A percentile compares a stretch with the other conserved stretches of the same genome.
Evolutionary conservation across 1,140 invertebrate species (phyloP).

Genomic region (Penaeus vannamei): DNA sequence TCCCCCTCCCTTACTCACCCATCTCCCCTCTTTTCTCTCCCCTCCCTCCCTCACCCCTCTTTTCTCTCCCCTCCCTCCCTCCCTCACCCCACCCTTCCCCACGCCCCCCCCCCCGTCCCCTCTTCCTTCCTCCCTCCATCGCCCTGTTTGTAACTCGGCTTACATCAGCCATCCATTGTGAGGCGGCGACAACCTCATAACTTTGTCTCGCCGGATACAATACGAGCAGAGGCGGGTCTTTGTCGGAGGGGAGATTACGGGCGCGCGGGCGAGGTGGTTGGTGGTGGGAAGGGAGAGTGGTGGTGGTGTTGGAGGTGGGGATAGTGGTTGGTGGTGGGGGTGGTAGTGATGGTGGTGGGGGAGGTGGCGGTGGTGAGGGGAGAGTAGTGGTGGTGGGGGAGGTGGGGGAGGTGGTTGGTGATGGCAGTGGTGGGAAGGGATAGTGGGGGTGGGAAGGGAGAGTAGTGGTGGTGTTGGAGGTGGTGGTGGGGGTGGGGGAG

Average conservation of each 20-base stretch:
- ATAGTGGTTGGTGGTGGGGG: neutral
- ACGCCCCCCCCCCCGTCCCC: neutral
- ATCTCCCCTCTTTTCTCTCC: neutral
- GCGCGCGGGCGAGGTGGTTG: neutral
- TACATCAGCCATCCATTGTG: slow-evolving; percentile 33
- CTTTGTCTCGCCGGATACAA: slow-evolving; percentile 17
- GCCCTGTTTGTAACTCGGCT: slow-evolving; percentile 40
- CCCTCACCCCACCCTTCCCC: neutral
- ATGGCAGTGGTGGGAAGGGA: neutral
- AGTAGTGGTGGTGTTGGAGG: neutral
- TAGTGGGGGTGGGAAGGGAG: too few relatives aligned
- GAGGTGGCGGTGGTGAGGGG: neutral
- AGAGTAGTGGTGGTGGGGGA: neutral
- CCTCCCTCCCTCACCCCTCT: neutral
- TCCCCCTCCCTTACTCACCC: neutral
- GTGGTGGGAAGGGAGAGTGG: neutral
- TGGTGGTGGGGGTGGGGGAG: too few relatives aligned
- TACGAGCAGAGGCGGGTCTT: neutral
- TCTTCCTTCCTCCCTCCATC: neutral
- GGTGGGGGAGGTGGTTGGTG: neutral
- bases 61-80: neutral
- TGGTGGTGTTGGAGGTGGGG: neutral
- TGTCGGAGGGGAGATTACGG: neutral
- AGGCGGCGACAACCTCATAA: neutral
- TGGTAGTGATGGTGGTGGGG: neutral